Base-by-base conservation (phyloP, 2,797 vertebrate genomes). In the Poeciliopsis turneri region DNA sequence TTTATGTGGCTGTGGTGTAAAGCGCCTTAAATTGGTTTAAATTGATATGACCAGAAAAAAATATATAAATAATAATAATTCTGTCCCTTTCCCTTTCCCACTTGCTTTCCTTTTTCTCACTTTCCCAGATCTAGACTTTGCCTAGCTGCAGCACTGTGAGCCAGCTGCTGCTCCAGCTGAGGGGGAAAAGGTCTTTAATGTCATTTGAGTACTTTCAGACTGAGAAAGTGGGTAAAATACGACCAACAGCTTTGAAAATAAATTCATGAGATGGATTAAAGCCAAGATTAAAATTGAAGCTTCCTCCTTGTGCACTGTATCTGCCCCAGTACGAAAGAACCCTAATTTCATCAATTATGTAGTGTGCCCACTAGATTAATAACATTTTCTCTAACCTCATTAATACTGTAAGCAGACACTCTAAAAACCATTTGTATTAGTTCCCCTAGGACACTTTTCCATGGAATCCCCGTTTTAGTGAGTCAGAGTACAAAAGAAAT, bases 341-440 rank as follows among this genome's bases (percentile, higher is more conserved):
- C 45, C n/a, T 51, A 36, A 61, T 61, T 61, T 45, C 46, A 91
- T 93, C 72, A 86, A 90, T 90, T 88, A 91, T 92, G 88, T 83
- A 92, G 85, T 78, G 85, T 79, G 80, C 84, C 72, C 77, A 78
- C 59, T 59, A 86, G 84, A 92, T 93, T 92, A 90, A 93, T 92
- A 84, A 89, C 72, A 74, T 83, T 81, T 64, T 80, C 72, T 83
- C 84, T 77, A 88, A 80, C 78, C 88, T 92, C 90, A 93, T 93
- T 92, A 93, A 90, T 90, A 90, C 78, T 90, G 87, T 90, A 92
- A 93, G 88, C 23, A 80, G 61, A 77, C 84, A 75, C 79, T 94
- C 90, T 89, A 92, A 94, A 94, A 94, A 71, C 64, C 85, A 94
- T 94, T 91, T 76, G 89, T 92, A 87, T 87, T 61, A 82, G 82